A percentile compares a stretch with the other conserved stretches of the same genome.
These are phyloP conservation scores for Hololepta plana DNA, from an alignment of 2,888 invertebrate genomes.

Conservation along the genomic window DNA sequence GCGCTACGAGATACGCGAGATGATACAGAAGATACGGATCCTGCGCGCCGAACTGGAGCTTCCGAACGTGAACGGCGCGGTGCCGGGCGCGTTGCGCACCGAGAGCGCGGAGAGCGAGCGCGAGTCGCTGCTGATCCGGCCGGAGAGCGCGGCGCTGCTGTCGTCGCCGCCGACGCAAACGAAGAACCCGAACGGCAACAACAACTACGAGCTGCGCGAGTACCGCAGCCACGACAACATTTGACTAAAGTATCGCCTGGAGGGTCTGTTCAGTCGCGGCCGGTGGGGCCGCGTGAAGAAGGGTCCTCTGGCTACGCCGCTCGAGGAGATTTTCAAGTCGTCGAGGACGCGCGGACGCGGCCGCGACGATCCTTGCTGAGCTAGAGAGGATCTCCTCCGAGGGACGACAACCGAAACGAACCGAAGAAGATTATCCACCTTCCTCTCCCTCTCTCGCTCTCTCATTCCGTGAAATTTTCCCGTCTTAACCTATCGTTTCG, in stretches of 20 bases:
- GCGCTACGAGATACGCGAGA: constrained; percentile 73
- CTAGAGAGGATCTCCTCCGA: not conserved
- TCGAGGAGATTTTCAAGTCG: constrained; percentile 28
- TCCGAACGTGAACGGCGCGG: constrained; percentile 37
- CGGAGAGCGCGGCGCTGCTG: constrained; percentile 28
- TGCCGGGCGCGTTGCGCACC: constrained; percentile 29
- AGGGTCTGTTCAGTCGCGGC: constrained; percentile 45
- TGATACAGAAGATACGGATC: constrained; percentile 80
- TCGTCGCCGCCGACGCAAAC: constrained; percentile 22
- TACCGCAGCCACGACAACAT: constrained; percentile 38
- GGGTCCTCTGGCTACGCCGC: constrained; percentile 29
- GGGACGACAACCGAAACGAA: not conserved
- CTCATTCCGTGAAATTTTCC: too few relatives aligned
- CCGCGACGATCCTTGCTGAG: constrained; percentile 12
- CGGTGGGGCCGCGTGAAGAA: constrained; percentile 29
- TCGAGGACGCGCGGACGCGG: constrained; percentile 20
- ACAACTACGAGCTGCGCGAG: constrained; percentile 65
- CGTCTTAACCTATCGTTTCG: too few relatives aligned
- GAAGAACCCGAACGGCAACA: constrained; percentile 55
- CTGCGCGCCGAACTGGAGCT: constrained; percentile 46
- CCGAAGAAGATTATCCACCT: constrained; percentile 7
- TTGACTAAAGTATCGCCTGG: constrained; percentile 61
- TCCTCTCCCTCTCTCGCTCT: too few relatives aligned
- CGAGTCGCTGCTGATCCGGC: constrained; percentile 36
- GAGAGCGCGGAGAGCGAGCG: constrained; percentile 35